Conservation (phyloP, 2,797 vertebrate genomes). For the Okamejei kenojei region DNA sequence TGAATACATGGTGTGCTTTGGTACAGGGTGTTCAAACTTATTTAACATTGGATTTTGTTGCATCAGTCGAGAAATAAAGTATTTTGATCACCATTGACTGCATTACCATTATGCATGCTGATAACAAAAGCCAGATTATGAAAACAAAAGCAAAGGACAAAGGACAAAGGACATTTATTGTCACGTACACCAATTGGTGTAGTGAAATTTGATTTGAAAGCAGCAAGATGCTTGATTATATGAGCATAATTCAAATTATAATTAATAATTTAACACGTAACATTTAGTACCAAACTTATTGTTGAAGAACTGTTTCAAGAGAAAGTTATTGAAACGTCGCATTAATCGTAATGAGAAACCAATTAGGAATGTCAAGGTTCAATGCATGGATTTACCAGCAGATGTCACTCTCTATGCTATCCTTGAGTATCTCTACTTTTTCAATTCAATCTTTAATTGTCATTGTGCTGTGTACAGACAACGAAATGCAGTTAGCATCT, state of each 20-base stretch:
- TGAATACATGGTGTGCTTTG: background rate
- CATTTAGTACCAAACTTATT: background rate
- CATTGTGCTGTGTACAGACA: too few species aligned
- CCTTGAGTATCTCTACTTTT: background rate
- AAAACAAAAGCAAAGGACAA: background rate
- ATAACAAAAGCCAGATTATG: background rate
- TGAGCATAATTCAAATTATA: too few species aligned
- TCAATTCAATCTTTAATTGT: too few species aligned
- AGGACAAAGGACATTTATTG: too few species aligned
- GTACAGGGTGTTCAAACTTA: background rate
- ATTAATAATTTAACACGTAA: background rate
- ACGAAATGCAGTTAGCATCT: too few species aligned
- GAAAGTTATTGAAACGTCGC: background rate
- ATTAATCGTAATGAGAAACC: background rate
- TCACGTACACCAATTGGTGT: too few species aligned
- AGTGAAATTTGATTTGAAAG: too few species aligned
- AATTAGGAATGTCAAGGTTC: background rate
- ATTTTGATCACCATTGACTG: background rate
- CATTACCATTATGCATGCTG: background rate
- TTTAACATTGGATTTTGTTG: background rate
- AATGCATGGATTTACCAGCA: background rate
- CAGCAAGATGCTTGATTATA: background rate
- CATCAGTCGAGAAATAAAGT: background rate
- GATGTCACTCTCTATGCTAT: conserved; percentile 31
- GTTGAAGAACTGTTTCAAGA: background rate